Evolutionary conservation across 2,113 vertebrate genomes (phyloP), one percentile per base, ranked within the genome.

Genomic region (Ursus arctos): DNA sequence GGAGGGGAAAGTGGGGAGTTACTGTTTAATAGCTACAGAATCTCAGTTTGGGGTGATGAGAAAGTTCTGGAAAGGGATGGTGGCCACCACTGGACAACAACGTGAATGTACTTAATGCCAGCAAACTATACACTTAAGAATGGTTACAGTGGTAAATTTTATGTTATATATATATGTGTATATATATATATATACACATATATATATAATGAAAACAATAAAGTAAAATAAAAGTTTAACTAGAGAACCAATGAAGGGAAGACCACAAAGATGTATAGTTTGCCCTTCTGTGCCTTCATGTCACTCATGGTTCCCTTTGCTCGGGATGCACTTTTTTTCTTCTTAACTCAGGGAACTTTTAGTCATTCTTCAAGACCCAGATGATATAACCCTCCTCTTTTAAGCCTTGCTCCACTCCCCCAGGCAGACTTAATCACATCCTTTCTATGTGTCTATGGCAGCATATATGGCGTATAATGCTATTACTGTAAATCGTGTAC

Each of bases 191-290:
- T 16, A 53, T 16, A 53, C 6, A 6, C 1, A 18, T 6, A 22
- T 57, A 59, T 59, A 16, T 77, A 49, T 92, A 8, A 9, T 31
- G 26, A 49, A 61, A n/a, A 49, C 22, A 22, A 31, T 43, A 65
- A 86, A 24, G 22, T 51, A 61, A 47, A 33, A 40, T 24, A 61
- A 65, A 61, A 55, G n/a, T 2, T 57, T 22, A 11, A 12, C 33
- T 13, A n/a, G 28, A 13, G 18, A 74, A 31, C 5, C 13, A 0
- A 0, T 0, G 0, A 43, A 21, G 11, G 31, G n/a, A 10, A 43
- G 71, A 47, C 43, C 33, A 33, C 65, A 47, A 43, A n/a, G 22
- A 9, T 2, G 24, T 1, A 4, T 26, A 40, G 12, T 59, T 16
- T 61, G 11, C 28, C 10, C 28, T 43, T 71, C 3, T 10, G 11